Evolutionary conservation across 92 coral and sea anemone genomes (phyloP).

Genomic region (Anthopleura xanthogrammica): DNA sequence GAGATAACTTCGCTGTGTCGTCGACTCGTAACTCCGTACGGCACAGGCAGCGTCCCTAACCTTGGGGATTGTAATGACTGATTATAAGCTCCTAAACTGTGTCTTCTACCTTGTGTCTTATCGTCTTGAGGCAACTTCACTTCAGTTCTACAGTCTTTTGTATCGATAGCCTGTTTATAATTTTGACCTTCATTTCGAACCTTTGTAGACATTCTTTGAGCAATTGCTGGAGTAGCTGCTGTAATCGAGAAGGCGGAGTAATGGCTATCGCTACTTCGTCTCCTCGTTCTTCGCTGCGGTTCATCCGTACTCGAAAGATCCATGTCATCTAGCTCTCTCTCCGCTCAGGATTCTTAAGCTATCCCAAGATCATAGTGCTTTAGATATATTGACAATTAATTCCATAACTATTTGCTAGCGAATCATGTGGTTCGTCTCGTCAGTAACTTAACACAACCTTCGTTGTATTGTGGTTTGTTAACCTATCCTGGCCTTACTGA

Average conservation of each 20-base stretch:
- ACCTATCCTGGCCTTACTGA: no score
- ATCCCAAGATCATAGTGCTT: no score
- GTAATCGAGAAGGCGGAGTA: not conserved
- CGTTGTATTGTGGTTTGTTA: no score
- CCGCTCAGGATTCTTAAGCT: not conserved
- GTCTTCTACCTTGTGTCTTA: not conserved
- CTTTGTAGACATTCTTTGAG: not conserved
- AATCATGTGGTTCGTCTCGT: no score
- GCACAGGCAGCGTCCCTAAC: not conserved
- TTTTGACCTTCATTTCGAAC: not conserved
- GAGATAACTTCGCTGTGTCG: not conserved
- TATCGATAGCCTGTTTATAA: not conserved
- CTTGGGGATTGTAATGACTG: not conserved
- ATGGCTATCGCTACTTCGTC: not conserved
- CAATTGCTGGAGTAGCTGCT: not conserved
- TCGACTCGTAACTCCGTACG: not conserved
- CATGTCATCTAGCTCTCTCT: not conserved
- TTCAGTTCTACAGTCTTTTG: not conserved
- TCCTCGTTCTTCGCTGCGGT: not conserved
- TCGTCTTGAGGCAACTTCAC: not conserved
- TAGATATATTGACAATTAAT: no score
- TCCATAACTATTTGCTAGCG: no score
- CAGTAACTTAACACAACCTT: no score
- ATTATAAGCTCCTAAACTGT: not conserved
- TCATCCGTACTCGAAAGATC: not conserved